Percentiles rank a stretch among this genome's conserved stretches.
Conservation (phyloP, 2,888 invertebrate species). For the Hyles lineata region DNA sequence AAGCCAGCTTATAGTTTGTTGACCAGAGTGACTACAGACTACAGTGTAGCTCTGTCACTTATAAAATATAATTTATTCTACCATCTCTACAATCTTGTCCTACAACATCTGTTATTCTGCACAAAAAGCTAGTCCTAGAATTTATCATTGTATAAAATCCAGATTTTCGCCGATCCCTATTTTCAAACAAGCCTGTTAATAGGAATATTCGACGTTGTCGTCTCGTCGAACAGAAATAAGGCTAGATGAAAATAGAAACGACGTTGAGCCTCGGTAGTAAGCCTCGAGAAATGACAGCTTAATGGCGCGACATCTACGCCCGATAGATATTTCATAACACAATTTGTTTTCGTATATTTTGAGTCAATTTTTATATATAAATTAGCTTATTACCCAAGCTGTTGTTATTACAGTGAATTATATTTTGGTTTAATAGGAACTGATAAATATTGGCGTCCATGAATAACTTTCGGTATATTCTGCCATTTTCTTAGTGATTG, state of each 20-base stretch:
- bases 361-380: background rate
- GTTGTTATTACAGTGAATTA: background rate
- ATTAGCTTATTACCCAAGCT: background rate
- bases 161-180: background rate
- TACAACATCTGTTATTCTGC: too few species aligned
- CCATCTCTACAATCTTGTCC: too few species aligned
- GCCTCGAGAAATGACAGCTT: conserved; percentile 5
- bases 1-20: too few species aligned
- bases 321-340: conserved; percentile 1
- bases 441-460: too few species aligned
- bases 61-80: too few species aligned
- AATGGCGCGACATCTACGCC: background rate
- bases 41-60: too few species aligned
- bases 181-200: conserved; percentile 5
- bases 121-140: too few species aligned
- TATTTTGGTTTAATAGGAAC: too few species aligned
- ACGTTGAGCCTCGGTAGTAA: conserved; percentile 19
- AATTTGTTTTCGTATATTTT: background rate
- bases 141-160: background rate
- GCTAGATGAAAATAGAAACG: conserved; percentile 17
- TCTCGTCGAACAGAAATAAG: conserved; percentile 3
- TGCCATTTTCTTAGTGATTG: too few species aligned
- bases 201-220: background rate
- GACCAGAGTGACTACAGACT: too few species aligned
- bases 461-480: too few species aligned